A percentile compares a stretch with the other conserved stretches of the same genome.
Evolutionary conservation across 2,113 vertebrate genomes (phyloP).

Genomic region (Neolamprologus cancellatus): DNA sequence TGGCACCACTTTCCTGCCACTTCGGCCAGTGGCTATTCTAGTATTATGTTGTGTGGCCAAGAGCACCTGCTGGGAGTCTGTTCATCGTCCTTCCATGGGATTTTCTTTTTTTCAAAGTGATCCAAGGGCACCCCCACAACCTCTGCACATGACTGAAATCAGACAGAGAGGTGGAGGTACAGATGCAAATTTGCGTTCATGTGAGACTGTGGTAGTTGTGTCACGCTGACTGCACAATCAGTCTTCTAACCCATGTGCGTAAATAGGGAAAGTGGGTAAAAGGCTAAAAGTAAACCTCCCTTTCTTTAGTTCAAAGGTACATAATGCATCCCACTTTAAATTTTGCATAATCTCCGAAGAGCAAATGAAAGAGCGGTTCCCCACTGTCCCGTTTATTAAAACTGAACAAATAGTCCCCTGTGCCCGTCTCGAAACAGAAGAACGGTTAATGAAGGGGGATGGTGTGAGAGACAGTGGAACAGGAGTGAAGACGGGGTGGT

Average conservation of each 20-base stretch:
- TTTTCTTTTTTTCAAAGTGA: background rate
- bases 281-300: background rate
- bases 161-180: background rate
- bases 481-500: slow-evolving; percentile 32
- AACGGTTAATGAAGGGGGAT: slow-evolving; percentile 57
- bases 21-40: slow-evolving; percentile 33
- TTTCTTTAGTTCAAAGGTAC: background rate
- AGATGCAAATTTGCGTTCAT: background rate
- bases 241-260: background rate
- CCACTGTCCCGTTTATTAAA: slow-evolving; percentile 16
- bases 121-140: slow-evolving; percentile 14
- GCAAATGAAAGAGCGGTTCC: background rate
- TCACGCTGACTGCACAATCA: background rate
- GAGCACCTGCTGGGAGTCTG: slow-evolving; percentile 63
- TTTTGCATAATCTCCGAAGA: background rate
- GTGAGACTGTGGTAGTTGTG: background rate
- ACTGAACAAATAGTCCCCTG: slow-evolving; percentile 59
- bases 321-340: background rate
- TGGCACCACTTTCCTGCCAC: slow-evolving; percentile 35
- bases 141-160: background rate
- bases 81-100: slow-evolving; percentile 42
- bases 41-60: slow-evolving; percentile 55
- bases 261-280: background rate
- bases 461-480: slow-evolving; percentile 35
- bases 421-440: slow-evolving; percentile 72